A percentile compares a stretch with the other conserved stretches of the same genome.
These are phyloP conservation scores for Amphilophus citrinellus DNA, from an alignment of 2,113 vertebrate species.

Conservation along the genomic window DNA sequence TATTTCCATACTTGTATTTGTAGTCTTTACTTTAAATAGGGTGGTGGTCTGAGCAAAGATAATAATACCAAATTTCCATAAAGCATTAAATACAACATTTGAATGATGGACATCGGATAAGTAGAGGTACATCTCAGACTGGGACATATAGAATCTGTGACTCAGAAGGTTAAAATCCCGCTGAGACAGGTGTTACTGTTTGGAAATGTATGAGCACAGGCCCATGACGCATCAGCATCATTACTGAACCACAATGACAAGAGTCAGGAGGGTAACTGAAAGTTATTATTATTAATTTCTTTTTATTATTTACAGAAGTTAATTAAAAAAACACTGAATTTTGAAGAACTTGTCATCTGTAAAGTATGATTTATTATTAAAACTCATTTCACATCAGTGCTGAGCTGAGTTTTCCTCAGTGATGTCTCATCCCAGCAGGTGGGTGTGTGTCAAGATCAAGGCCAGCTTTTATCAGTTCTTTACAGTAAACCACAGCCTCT, in stretches of 20 bases:
- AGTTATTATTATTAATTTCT: too few species aligned
- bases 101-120: background rate
- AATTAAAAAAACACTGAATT: background rate
- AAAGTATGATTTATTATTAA: background rate
- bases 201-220: constrained; percentile 1
- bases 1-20: background rate
- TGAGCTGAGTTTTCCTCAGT: background rate
- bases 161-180: background rate
- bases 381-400: background rate
- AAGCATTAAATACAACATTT: background rate
- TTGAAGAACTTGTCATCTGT: background rate
- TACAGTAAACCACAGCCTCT: constrained; percentile 73
- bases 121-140: background rate
- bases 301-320: background rate
- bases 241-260: background rate
- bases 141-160: background rate
- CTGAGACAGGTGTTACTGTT: background rate
- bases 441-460: constrained; percentile 75
- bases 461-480: constrained; percentile 62
- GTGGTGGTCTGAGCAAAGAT: background rate
- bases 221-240: background rate
- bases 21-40: background rate
- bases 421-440: constrained; percentile 71
- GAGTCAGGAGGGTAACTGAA: background rate
- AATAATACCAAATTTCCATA: background rate